Conservation (phyloP, 2,797 vertebrate species). For the Danio albolineatus region DNA sequence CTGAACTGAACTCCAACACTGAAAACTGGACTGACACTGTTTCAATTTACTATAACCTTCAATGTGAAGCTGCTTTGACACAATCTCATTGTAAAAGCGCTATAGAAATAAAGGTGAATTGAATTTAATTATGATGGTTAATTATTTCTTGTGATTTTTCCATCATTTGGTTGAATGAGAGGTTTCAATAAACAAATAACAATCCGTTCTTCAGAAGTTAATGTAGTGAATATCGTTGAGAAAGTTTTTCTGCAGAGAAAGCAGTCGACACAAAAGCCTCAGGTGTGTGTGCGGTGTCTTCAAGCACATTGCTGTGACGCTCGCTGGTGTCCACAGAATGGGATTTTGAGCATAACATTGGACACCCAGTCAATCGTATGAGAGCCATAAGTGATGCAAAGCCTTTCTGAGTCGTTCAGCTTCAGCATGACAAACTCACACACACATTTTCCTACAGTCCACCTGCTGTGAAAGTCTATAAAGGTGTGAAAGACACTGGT, state of each 20-base stretch:
- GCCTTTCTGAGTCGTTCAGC: slow-evolving; percentile 21
- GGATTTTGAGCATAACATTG: slow-evolving; percentile 39
- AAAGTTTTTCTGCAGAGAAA: slow-evolving; percentile 31
- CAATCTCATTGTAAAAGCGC: too few species aligned
- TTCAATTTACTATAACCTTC: too few species aligned
- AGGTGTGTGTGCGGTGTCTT: slow-evolving; percentile 22
- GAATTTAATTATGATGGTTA: too few species aligned
- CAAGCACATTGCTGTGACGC: slow-evolving; percentile 17
- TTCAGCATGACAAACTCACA: slow-evolving; percentile 25
- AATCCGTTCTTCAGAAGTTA: slow-evolving; percentile 23
- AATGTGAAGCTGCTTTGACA: too few species aligned
- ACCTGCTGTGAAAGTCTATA: slow-evolving; percentile 45
- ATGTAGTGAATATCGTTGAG: slow-evolving; percentile 1
- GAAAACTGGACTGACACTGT: too few species aligned
- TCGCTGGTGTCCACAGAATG: neutral
- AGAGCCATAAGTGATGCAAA: slow-evolving; percentile 44
- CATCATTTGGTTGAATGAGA: neutral
- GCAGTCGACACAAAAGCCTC: slow-evolving; percentile 23
- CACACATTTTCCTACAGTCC: slow-evolving; percentile 15
- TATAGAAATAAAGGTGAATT: too few species aligned
- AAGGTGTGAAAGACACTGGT: slow-evolving; percentile 51
- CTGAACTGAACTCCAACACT: too few species aligned
- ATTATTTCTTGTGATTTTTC: neutral
- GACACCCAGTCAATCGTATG: slow-evolving; percentile 26
- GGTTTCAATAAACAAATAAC: neutral